Evolutionary conservation across 2,113 vertebrate genomes (phyloP).

Genomic region (human): DNA sequence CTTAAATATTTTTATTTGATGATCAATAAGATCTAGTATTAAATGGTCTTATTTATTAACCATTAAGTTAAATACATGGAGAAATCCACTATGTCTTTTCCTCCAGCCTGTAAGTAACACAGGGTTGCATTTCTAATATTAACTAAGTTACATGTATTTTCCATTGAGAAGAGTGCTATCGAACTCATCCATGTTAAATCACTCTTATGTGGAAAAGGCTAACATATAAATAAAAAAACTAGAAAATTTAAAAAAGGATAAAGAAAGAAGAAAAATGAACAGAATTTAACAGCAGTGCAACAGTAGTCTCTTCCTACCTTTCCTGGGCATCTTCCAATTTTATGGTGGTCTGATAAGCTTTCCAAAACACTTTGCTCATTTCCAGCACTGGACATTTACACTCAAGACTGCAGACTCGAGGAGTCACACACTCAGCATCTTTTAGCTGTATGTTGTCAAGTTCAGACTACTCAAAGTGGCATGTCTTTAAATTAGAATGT

Average conservation of each 20-base stretch:
- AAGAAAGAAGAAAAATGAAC: not conserved
- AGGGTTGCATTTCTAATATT: not conserved
- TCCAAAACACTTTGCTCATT: not conserved
- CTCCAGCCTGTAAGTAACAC: not conserved
- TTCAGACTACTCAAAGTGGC: not conserved
- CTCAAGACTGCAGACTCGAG: accelerated
- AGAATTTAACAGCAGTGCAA: not conserved
- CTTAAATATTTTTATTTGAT: not conserved
- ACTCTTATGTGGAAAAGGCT: not conserved
- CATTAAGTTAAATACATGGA: not conserved
- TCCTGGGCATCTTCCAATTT: not conserved
- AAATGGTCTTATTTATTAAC: not conserved
- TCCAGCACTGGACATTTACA: too few species aligned
- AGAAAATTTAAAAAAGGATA: not conserved
- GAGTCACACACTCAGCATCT: not conserved
- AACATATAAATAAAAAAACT: not conserved
- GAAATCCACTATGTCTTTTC: not conserved
- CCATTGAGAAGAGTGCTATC: not conserved
- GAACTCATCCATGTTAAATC: not conserved
- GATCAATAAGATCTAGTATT: not conserved
- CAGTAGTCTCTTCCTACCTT: not conserved
- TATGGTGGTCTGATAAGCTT: not conserved
- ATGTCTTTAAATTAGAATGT: not conserved
- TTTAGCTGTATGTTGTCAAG: not conserved
- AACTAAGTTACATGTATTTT: not conserved